Evolutionary conservation across 2,888 invertebrate species (phyloP).

Genomic region (Ecliptopera silaceata): DNA sequence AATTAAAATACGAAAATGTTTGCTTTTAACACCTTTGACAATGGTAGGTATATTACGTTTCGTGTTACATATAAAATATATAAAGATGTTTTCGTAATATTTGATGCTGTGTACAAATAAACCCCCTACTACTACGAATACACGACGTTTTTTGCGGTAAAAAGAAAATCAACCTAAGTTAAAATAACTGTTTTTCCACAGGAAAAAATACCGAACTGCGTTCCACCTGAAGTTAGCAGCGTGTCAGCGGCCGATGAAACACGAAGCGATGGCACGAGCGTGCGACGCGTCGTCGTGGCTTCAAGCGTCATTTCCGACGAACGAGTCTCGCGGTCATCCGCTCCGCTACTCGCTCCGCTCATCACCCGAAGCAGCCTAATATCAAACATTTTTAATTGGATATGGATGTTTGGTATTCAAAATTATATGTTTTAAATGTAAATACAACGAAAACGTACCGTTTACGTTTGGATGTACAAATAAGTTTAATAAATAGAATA

Average conservation of each 20-base stretch:
- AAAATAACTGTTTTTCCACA: conserved; percentile 33
- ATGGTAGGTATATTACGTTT: no score
- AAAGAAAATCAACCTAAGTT: no score
- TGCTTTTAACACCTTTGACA: no score
- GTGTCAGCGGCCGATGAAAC: conserved; percentile 66
- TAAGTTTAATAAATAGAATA: conserved; percentile 5
- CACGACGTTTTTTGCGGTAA: no score
- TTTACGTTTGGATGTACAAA: conserved; percentile 8
- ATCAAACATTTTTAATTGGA: conserved; percentile 38
- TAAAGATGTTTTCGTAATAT: no score
- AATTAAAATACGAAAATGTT: no score
- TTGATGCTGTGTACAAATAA: no score
- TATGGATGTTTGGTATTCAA: conserved; percentile 40
- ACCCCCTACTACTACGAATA: no score
- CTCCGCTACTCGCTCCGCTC: conserved; percentile 48
- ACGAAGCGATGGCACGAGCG: conserved; percentile 66
- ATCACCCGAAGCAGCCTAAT: conserved; percentile 42
- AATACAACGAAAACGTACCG: conserved; percentile 13
- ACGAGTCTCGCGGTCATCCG: conserved; percentile 63
- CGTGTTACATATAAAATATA: no score
- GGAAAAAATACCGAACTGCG: conserved; percentile 71
- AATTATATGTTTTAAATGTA: conserved; percentile 38
- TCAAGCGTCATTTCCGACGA: conserved; percentile 87
- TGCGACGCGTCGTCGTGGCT: conserved; percentile 84
- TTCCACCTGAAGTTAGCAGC: conserved; percentile 79